Percentiles rank a stretch among this genome's conserved stretches.
phyloP scores from a whole-genome alignment of 2,113 vertebrate genomes.

The Carassius gibelio region DNA sequence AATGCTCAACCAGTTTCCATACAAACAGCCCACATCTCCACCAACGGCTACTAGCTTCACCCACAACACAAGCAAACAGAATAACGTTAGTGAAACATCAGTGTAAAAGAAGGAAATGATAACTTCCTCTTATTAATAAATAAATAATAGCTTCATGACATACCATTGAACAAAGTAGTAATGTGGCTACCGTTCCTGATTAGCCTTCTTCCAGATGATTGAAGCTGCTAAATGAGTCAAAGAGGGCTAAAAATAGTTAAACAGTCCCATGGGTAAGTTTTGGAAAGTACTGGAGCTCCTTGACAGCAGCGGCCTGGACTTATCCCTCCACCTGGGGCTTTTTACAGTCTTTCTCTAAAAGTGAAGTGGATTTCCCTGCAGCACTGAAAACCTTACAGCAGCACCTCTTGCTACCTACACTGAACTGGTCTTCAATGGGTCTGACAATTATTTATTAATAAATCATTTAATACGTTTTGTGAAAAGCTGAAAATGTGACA shows the following conservation, averaged over 20 bases:
- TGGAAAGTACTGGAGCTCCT: conserved; percentile 56
- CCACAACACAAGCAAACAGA: conserved; percentile 17
- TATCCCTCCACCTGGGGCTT: conserved; percentile 22
- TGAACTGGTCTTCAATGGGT: neutral
- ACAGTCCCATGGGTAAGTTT: conserved; percentile 26
- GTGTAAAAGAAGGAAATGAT: neutral
- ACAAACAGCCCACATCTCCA: neutral
- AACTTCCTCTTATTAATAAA: neutral
- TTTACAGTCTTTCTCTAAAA: neutral
- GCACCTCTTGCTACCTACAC: neutral
- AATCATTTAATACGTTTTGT: too few species aligned
- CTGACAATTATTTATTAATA: neutral
- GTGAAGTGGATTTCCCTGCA: neutral
- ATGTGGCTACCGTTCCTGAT: neutral
- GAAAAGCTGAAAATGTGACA: neutral
- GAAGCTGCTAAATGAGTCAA: conserved; percentile 38
- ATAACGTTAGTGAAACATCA: neutral
- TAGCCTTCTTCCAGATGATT: conserved; percentile 11
- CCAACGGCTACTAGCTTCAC: conserved; percentile 1
- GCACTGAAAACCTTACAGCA: neutral
- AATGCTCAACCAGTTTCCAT: conserved; percentile 52
- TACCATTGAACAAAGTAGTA: conserved; percentile 4
- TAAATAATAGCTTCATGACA: neutral
- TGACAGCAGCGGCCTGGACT: conserved; percentile 34
- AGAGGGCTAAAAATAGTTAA: conserved; percentile 43